Percentiles rank a stretch among this genome's conserved stretches.
These are phyloP conservation scores for Papilio helenus DNA, from an alignment of 1,140 invertebrate genomes.

Conservation along the genomic window DNA sequence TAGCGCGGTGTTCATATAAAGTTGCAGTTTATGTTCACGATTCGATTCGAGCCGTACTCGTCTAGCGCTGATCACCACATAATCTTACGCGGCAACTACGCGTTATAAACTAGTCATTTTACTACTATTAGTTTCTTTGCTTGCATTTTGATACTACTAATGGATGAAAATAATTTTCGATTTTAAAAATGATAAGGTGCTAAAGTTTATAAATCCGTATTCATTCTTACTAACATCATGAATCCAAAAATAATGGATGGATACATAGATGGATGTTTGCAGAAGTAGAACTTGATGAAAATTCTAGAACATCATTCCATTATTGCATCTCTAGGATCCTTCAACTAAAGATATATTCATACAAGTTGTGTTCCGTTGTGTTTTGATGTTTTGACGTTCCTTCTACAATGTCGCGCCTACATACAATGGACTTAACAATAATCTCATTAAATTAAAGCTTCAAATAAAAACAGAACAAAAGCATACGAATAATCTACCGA, in stretches of 20 bases:
- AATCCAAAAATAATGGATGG: no score
- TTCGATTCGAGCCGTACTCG: constrained; percentile 31
- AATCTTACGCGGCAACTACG: constrained; percentile 15
- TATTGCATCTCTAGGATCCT: no score
- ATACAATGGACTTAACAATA: neutral
- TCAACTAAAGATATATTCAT: no score
- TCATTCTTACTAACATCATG: no score
- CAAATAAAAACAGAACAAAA: neutral
- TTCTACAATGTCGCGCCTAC: neutral
- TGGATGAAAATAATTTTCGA: constrained; percentile 8
- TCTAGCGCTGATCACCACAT: constrained; percentile 33
- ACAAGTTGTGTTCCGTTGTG: no score
- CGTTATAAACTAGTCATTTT: constrained; percentile 29
- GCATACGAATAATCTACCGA: neutral
- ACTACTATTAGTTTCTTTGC: constrained; percentile 24
- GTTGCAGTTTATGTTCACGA: constrained; percentile 37
- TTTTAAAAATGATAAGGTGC: neutral
- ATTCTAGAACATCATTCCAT: no score
- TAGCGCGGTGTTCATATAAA: constrained; percentile 29
- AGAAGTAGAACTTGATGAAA: no score
- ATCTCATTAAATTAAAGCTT: neutral
- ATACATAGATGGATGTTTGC: no score
- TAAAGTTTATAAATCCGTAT: no score
- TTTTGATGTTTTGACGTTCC: no score
- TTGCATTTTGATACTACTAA: constrained; percentile 28